Evolutionary conservation across 2,797 vertebrate species (phyloP).

Genomic region (Margarornis squamiger): DNA sequence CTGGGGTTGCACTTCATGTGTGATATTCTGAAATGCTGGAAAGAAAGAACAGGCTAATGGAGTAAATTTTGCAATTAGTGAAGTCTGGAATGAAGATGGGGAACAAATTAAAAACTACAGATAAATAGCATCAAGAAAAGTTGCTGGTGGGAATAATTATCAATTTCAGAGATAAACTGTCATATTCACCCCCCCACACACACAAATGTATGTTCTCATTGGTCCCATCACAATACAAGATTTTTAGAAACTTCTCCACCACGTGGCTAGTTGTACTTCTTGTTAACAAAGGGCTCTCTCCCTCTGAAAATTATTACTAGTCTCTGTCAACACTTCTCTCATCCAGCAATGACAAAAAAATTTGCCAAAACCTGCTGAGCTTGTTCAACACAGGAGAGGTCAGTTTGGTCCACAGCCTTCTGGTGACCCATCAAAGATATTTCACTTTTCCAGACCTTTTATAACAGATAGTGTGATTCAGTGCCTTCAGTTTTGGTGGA

Average conservation of each 20-base stretch:
- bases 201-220: background rate
- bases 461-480: background rate
- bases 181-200: accelerated
- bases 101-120: background rate
- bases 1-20: background rate
- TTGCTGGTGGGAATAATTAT: background rate
- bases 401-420: background rate
- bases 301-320: background rate
- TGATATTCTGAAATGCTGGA: background rate
- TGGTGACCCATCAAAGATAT: background rate
- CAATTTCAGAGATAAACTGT: background rate
- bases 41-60: background rate
- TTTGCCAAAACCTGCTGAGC: background rate
- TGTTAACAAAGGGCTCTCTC: background rate
- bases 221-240: background rate
- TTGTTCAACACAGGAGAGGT: background rate
- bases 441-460: background rate
- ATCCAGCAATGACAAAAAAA: background rate
- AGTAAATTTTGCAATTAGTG: background rate
- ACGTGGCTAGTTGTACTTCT: background rate
- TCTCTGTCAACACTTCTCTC: background rate
- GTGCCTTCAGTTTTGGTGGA: background rate
- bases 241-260: background rate
- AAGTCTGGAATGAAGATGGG: background rate
- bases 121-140: background rate